Percentiles rank a stretch among this genome's conserved stretches.
Evolutionary conservation across 2,888 invertebrate genomes (phyloP).

Genomic region (Tipula unca): DNA sequence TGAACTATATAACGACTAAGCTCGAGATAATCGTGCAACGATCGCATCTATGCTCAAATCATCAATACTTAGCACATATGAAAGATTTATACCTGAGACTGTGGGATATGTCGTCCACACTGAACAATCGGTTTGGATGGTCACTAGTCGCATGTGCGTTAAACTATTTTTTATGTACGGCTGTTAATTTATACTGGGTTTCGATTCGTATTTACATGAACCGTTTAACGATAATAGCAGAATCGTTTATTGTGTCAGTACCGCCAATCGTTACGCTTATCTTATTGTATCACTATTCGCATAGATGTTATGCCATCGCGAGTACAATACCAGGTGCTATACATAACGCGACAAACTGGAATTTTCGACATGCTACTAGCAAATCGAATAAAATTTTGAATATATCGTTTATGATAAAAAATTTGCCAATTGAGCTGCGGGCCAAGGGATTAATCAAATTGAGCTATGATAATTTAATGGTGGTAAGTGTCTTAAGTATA

Average conservation of each 20-base stretch:
- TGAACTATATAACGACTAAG: background rate
- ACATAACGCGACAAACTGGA: background rate
- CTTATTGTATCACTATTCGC: background rate
- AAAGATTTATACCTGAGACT: background rate
- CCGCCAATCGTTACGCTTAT: background rate
- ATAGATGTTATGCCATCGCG: background rate
- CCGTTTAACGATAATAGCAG: background rate
- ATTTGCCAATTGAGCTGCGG: background rate
- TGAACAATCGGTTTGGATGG: background rate
- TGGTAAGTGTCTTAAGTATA: background rate
- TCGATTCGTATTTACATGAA: background rate
- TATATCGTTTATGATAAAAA: background rate
- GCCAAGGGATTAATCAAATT: background rate
- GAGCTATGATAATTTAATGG: background rate
- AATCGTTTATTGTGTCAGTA: background rate
- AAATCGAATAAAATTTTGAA: background rate
- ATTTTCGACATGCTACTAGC: background rate
- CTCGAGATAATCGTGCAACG: background rate
- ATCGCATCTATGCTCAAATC: background rate
- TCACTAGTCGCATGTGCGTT: background rate
- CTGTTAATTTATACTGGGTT: background rate
- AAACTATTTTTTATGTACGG: background rate
- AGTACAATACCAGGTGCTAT: background rate
- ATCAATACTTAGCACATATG: background rate
- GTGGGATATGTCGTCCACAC: background rate